Evolutionary conservation across 2,888 invertebrate genomes (phyloP).

Genomic region (Nemapogon koenigi): DNA sequence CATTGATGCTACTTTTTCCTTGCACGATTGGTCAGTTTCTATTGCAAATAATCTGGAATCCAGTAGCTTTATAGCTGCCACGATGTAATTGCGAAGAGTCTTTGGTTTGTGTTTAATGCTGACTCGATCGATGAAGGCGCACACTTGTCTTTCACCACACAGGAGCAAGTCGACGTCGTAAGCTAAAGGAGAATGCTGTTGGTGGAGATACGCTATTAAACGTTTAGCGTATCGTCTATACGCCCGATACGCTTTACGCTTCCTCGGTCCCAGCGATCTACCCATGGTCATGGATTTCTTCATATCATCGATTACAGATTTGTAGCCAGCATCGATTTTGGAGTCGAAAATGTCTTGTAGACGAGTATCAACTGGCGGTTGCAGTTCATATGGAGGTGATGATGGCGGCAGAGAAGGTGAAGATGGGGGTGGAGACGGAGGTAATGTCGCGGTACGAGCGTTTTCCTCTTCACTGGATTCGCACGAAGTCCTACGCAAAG

Average conservation of each 20-base stretch:
- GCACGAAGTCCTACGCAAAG: conserved; percentile 44
- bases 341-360: conserved; percentile 55
- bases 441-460: conserved; percentile 33
- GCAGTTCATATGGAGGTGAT: conserved; percentile 50
- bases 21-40: conserved; percentile 55
- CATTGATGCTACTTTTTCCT: conserved; percentile 58
- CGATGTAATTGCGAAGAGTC: conserved; percentile 55
- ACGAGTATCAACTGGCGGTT: conserved; percentile 45
- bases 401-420: conserved; percentile 53
- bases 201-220: conserved; percentile 50
- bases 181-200: conserved; percentile 56
- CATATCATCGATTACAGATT: conserved; percentile 61
- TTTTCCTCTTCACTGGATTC: conserved; percentile 60
- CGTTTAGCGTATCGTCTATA: conserved; percentile 57
- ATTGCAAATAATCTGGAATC: conserved; percentile 58
- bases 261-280: conserved; percentile 46
- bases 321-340: conserved; percentile 60
- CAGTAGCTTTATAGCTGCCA: conserved; percentile 54
- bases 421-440: conserved; percentile 51
- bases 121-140: conserved; percentile 51
- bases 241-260: conserved; percentile 54
- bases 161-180: conserved; percentile 57
- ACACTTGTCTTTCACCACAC: conserved; percentile 54
- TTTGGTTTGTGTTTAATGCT: conserved; percentile 55
- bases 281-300: conserved; percentile 62